Percentiles rank a stretch among this genome's conserved stretches.
These are phyloP conservation scores for Zaprionus capensis DNA, from an alignment of 1,140 invertebrate species.

Conservation along the genomic window DNA sequence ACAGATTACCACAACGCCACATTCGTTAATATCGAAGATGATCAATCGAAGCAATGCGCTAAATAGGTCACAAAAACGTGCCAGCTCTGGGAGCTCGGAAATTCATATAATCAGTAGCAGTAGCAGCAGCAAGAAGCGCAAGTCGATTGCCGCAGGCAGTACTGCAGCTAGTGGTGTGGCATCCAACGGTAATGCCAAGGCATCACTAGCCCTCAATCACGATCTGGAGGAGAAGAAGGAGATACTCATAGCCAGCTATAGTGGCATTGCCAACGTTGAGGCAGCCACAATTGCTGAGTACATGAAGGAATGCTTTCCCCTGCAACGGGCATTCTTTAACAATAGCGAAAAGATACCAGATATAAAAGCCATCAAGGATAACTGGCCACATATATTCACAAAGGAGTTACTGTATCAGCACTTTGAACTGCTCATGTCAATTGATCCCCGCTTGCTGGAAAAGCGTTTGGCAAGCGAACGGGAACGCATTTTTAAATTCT, in stretches of 20 bases:
- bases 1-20: conserved; percentile 71
- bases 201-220: conserved; percentile 39
- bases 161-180: not conserved
- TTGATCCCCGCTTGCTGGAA: conserved; percentile 63
- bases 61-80: conserved; percentile 66
- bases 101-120: conserved; percentile 46
- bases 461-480: conserved; percentile 57
- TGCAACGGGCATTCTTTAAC: conserved; percentile 71
- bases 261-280: conserved; percentile 54
- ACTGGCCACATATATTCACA: conserved; percentile 75
- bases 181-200: conserved; percentile 62
- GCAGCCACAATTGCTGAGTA: conserved; percentile 52
- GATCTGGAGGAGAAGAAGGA: conserved; percentile 70
- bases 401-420: conserved; percentile 68
- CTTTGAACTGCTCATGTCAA: conserved; percentile 75
- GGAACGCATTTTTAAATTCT: conserved; percentile 70
- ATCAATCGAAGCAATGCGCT: conserved; percentile 71
- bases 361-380: conserved; percentile 70
- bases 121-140: conserved; percentile 61
- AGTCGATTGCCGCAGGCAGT: conserved; percentile 23
- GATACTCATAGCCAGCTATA: conserved; percentile 59
- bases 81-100: conserved; percentile 59
- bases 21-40: conserved; percentile 73
- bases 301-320: conserved; percentile 74
- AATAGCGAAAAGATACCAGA: conserved; percentile 74